Conservation (phyloP, 1,140 invertebrate species). For the Platyscapa corneri region DNA sequence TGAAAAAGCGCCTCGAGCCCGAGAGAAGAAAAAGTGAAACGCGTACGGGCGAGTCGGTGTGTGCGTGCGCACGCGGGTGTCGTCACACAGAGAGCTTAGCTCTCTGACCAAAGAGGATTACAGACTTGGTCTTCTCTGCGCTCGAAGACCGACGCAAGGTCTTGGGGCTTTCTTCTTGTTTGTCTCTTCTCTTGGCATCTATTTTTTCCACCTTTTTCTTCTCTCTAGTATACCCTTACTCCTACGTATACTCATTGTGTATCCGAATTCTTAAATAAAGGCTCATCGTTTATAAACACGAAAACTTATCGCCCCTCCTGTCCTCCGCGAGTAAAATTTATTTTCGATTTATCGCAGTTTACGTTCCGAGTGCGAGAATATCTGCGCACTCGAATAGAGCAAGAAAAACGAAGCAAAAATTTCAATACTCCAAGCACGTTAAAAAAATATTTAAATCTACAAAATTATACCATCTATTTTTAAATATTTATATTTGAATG, state of each 20-base stretch:
- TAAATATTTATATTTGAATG: no score
- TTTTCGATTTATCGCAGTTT: background rate
- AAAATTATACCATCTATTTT: no score
- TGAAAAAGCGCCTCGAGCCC: constrained; percentile 1
- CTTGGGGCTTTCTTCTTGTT: constrained; percentile 22
- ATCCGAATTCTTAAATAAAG: background rate
- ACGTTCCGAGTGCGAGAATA: no score
- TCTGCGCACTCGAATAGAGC: no score
- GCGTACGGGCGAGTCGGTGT: background rate
- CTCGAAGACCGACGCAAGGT: background rate
- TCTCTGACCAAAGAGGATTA: constrained; percentile 74
- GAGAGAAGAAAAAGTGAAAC: constrained; percentile 56
- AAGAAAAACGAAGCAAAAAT: no score
- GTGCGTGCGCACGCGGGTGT: constrained; percentile 2
- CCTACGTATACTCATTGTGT: constrained; percentile 1
- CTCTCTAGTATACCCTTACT: constrained; percentile 3
- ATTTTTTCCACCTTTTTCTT: constrained; percentile 57
- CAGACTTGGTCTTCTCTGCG: constrained; percentile 57
- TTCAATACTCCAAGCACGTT: no score
- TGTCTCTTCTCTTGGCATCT: constrained; percentile 50
- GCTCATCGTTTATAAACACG: background rate
- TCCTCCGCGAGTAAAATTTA: background rate
- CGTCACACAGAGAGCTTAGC: constrained; percentile 71
- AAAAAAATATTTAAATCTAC: no score
- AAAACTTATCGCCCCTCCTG: background rate